Conservation (phyloP, 2,888 invertebrate genomes). For the Eristalis arbustorum region DNA sequence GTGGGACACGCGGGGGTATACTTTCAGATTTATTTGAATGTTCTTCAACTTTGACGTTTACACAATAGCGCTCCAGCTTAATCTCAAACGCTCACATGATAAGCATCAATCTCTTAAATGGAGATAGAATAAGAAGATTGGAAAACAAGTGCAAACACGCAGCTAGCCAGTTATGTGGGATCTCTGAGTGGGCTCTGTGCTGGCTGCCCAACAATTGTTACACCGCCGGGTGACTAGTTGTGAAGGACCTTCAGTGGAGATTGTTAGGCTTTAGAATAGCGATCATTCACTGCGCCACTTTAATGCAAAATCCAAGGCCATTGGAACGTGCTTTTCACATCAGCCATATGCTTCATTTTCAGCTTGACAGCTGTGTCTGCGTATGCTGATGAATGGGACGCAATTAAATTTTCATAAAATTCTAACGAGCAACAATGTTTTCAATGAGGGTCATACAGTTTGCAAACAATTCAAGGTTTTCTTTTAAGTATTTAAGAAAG, state of each 20-base stretch:
- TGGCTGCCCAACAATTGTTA: not conserved
- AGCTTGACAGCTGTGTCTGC: not conserved
- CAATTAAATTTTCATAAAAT: not conserved
- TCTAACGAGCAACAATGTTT: not conserved
- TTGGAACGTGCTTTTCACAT: not conserved
- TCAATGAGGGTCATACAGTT: no score
- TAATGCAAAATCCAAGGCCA: constrained; percentile 17
- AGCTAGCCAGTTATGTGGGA: constrained; percentile 15
- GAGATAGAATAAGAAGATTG: not conserved
- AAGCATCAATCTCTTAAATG: not conserved
- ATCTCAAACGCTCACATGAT: constrained; percentile 5
- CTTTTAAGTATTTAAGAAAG: no score
- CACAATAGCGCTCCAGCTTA: constrained; percentile 13
- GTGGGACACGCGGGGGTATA: not conserved
- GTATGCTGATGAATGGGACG: not conserved
- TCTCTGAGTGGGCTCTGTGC: not conserved
- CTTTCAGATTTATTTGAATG: constrained; percentile 16
- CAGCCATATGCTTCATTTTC: not conserved
- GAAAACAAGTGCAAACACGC: not conserved
- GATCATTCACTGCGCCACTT: not conserved
- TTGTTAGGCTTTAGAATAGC: constrained; percentile 1
- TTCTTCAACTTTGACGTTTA: constrained; percentile 56
- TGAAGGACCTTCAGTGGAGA: not conserved
- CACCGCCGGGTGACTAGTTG: not conserved
- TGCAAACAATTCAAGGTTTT: no score